Evolutionary conservation across 1,140 invertebrate genomes (phyloP).

Genomic region (Fopius arisanus): DNA sequence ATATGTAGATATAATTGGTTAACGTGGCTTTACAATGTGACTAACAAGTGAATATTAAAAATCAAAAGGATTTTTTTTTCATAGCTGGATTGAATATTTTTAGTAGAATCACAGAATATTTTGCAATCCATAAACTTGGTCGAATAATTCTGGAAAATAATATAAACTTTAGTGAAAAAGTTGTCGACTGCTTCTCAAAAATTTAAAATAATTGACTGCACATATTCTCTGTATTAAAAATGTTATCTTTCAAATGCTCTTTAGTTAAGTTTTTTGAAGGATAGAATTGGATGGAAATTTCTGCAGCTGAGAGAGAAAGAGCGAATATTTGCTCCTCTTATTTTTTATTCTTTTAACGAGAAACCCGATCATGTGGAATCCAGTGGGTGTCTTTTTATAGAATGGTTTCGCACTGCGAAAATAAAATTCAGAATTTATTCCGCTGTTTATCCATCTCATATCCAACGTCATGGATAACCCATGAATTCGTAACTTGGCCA

Average conservation of each 20-base stretch:
- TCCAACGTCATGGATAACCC: background rate
- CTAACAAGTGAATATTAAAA: background rate
- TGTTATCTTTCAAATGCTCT: background rate
- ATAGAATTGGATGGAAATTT: background rate
- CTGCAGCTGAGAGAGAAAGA: background rate
- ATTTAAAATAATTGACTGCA: background rate
- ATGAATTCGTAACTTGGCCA: background rate
- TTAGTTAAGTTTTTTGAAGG: no score
- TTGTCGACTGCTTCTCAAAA: background rate
- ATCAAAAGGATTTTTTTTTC: background rate
- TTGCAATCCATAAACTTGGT: background rate
- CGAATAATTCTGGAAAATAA: background rate
- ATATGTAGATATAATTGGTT: background rate
- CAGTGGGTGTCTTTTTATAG: constrained; percentile 30
- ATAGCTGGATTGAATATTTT: no score
- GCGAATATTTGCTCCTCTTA: background rate
- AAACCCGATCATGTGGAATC: constrained; percentile 31
- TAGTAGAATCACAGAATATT: background rate
- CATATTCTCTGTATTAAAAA: background rate
- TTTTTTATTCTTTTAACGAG: background rate
- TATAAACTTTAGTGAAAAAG: background rate
- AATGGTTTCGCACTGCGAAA: constrained; percentile 23
- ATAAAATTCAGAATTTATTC: constrained; percentile 29
- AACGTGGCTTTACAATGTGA: background rate
- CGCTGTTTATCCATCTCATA: background rate